These are phyloP conservation scores for Phorcus lineatus DNA, from an alignment of 2,888 invertebrate genomes.

Conservation along the genomic window DNA sequence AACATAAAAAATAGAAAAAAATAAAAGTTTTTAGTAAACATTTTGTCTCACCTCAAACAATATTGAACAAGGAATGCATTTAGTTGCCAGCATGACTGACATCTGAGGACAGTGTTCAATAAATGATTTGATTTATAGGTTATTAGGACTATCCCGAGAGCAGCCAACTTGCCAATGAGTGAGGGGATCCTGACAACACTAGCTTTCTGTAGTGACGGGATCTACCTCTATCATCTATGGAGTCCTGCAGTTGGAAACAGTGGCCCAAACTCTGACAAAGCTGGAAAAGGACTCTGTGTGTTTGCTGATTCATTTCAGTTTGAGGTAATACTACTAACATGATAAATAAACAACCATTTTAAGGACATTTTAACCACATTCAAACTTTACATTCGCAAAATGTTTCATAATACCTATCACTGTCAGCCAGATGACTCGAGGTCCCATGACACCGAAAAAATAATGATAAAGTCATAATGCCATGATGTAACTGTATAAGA, in stretches of 20 bases:
- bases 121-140: conserved; percentile 46
- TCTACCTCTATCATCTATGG: conserved; percentile 73
- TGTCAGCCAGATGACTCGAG: too few species aligned
- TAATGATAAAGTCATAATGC: too few species aligned
- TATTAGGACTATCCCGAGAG: conserved; percentile 58
- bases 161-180: conserved; percentile 45
- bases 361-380: neutral
- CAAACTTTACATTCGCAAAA: neutral
- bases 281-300: conserved; percentile 65
- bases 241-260: conserved; percentile 47
- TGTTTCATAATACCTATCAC: too few species aligned
- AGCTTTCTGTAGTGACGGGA: conserved; percentile 72
- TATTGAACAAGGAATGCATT: too few species aligned
- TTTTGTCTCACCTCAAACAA: too few species aligned
- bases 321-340: conserved; percentile 52
- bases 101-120: too few species aligned
- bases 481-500: too few species aligned
- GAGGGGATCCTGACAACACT: conserved; percentile 67
- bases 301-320: conserved; percentile 64
- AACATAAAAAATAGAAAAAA: too few species aligned
- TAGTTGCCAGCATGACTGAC: neutral
- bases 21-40: too few species aligned
- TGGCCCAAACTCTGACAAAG: conserved; percentile 62
- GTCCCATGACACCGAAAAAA: too few species aligned
- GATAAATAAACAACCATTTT: too few species aligned